These are phyloP conservation scores for Oncorhynchus mykiss DNA, from an alignment of 2,113 vertebrate species.

Conservation along the genomic window DNA sequence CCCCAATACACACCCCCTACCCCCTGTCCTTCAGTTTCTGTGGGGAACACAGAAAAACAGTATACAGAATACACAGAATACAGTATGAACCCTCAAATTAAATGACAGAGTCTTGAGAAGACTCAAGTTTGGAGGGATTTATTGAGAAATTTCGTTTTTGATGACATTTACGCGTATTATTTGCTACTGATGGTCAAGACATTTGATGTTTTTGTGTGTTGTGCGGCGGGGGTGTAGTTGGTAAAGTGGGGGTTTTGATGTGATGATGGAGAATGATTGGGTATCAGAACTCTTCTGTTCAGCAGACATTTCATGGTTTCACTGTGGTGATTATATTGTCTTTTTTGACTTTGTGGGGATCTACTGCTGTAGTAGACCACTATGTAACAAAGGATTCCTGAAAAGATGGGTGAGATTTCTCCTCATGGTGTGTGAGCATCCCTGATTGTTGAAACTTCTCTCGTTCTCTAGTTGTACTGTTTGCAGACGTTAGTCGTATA, in stretches of 20 bases:
- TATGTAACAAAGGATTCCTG: not conserved
- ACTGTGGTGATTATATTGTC: not conserved
- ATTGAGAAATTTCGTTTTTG: not conserved
- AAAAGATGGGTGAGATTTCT: not conserved
- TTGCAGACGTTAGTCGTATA: too few species aligned
- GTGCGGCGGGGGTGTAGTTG: not conserved
- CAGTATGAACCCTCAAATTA: slow-evolving; percentile 8
- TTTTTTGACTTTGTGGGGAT: not conserved
- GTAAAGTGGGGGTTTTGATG: not conserved
- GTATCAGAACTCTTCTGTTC: not conserved
- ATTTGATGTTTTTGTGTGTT: not conserved
- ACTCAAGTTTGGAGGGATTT: not conserved
- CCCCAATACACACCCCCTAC: not conserved
- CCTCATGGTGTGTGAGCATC: not conserved
- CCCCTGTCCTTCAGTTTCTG: not conserved
- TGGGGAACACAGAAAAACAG: not conserved
- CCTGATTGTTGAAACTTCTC: not conserved
- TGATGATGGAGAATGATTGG: not conserved
- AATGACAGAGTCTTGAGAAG: slow-evolving; percentile 17
- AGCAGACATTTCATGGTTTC: not conserved
- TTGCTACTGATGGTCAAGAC: not conserved
- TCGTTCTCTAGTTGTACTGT: not conserved
- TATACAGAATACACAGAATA: too few species aligned
- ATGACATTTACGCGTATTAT: not conserved
- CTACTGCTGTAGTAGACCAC: not conserved